These are phyloP conservation scores for Chamaetylas fuelleborni DNA, from an alignment of 2,113 vertebrate genomes.

Conservation along the genomic window DNA sequence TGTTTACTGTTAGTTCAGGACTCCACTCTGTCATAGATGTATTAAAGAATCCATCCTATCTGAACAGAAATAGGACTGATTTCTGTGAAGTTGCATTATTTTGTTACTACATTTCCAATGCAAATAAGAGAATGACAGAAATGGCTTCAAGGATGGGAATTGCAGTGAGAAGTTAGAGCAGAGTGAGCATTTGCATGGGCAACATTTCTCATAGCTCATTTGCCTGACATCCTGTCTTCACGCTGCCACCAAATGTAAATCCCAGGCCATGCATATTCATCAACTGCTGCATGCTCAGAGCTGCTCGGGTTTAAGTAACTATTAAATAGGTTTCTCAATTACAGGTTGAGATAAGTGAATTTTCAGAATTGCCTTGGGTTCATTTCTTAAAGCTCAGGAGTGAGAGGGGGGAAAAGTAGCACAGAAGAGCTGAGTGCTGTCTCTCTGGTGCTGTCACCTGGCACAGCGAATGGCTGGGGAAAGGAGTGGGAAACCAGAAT, in stretches of 20 bases:
- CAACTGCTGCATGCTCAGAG: not conserved
- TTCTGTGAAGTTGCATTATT: not conserved
- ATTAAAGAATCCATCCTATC: not conserved
- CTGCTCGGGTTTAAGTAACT: not conserved
- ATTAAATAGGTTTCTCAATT: constrained; percentile 20
- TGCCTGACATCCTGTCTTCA: constrained; percentile 37
- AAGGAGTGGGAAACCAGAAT: not conserved
- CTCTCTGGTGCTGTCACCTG: not conserved
- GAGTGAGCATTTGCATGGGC: constrained; percentile 22
- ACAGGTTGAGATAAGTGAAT: not conserved
- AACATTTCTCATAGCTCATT: constrained; percentile 28
- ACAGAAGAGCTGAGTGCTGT: not conserved
- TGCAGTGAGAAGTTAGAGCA: not conserved
- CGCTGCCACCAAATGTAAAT: not conserved
- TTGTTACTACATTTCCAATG: constrained; percentile 22
- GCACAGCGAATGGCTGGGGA: not conserved
- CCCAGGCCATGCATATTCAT: not conserved
- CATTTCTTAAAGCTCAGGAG: not conserved
- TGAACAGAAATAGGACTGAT: not conserved
- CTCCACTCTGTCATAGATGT: rapidly evolving
- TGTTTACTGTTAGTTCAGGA: not conserved
- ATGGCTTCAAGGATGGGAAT: not conserved
- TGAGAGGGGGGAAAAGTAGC: rapidly evolving
- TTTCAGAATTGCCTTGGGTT: not conserved
- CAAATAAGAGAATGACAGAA: constrained; percentile 21